These are phyloP conservation scores for Anarsia innoxiella DNA, from an alignment of 2,888 invertebrate species.

Conservation along the genomic window DNA sequence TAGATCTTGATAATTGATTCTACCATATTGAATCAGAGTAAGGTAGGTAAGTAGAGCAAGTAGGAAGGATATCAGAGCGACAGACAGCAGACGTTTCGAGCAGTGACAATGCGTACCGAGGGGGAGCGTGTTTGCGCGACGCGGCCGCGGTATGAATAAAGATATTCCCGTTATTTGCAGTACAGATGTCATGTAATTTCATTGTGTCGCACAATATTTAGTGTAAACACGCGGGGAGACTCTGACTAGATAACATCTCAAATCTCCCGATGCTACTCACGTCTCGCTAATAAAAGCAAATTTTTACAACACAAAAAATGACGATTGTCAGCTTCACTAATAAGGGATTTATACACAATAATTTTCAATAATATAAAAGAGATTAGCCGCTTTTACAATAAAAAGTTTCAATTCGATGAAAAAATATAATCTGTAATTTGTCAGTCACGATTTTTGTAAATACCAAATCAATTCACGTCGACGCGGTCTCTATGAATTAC, in stretches of 20 bases:
- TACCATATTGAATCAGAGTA: no score
- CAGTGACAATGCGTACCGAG: conserved; percentile 55
- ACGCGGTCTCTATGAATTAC: no score
- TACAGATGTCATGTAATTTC: conserved; percentile 76
- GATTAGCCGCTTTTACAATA: conserved; percentile 51
- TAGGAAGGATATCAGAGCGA: conserved; percentile 27
- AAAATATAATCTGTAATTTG: conserved; percentile 12
- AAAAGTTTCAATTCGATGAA: conserved; percentile 34
- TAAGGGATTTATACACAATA: conserved; percentile 57
- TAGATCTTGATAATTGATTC: no score
- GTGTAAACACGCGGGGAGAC: conserved; percentile 69
- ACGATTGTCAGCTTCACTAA: conserved; percentile 38
- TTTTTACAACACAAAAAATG: conserved; percentile 51
- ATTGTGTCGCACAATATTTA: conserved; percentile 73
- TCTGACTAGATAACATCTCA: conserved; percentile 65
- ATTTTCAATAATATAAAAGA: conserved; percentile 55
- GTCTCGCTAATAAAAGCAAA: conserved; percentile 51
- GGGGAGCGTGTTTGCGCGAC: conserved; percentile 63
- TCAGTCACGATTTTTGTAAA: conserved; percentile 7
- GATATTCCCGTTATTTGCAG: conserved; percentile 74
- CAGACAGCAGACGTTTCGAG: conserved; percentile 59
- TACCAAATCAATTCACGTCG: conserved; percentile 1
- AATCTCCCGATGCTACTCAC: conserved; percentile 43
- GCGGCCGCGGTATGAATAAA: conserved; percentile 71
- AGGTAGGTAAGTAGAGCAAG: no score